Percentiles rank a stretch among this genome's conserved stretches.
Conservation (phyloP, 2,888 invertebrate genomes). For the Pseudococcus viburni region DNA sequence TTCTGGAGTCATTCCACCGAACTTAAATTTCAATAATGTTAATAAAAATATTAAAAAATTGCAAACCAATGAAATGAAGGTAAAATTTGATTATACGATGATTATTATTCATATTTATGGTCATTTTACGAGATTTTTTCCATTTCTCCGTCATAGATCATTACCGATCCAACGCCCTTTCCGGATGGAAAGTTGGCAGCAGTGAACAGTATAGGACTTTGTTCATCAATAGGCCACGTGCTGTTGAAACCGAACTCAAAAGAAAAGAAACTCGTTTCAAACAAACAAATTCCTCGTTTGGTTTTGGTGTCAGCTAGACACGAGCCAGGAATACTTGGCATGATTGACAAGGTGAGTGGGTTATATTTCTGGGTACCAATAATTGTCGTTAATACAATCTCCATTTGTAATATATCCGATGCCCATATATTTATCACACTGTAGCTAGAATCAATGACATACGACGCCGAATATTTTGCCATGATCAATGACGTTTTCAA, state of each 20-base stretch:
- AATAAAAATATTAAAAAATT: slow-evolving; percentile 78
- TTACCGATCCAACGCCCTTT: slow-evolving; percentile 69
- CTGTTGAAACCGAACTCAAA: slow-evolving; percentile 71
- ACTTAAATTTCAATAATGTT: slow-evolving; percentile 88
- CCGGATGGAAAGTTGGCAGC: slow-evolving; percentile 74
- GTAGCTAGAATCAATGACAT: slow-evolving; percentile 68
- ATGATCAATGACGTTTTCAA: slow-evolving; percentile 70
- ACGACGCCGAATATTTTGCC: slow-evolving; percentile 69
- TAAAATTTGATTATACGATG: slow-evolving; percentile 55
- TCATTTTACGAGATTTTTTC: not conserved
- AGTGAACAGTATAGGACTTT: slow-evolving; percentile 76
- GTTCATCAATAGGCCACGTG: slow-evolving; percentile 74
- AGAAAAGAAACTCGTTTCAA: slow-evolving; percentile 69
- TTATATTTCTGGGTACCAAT: not conserved
- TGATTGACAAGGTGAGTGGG: slow-evolving; percentile 69
- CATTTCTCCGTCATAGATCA: slow-evolving; percentile 68
- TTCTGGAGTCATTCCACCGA: slow-evolving; percentile 87
- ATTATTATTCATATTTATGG: not conserved
- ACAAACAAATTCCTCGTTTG: slow-evolving; percentile 71
- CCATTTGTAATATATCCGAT: not conserved
- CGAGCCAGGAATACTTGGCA: slow-evolving; percentile 72
- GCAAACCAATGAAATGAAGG: slow-evolving; percentile 76
- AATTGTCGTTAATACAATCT: not conserved
- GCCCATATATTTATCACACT: not conserved
- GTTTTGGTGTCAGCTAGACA: slow-evolving; percentile 73